Evolutionary conservation across 1,140 invertebrate genomes (phyloP), one percentile per base, ranked within the genome.

Genomic region (Acromyrmex charruanus): DNA sequence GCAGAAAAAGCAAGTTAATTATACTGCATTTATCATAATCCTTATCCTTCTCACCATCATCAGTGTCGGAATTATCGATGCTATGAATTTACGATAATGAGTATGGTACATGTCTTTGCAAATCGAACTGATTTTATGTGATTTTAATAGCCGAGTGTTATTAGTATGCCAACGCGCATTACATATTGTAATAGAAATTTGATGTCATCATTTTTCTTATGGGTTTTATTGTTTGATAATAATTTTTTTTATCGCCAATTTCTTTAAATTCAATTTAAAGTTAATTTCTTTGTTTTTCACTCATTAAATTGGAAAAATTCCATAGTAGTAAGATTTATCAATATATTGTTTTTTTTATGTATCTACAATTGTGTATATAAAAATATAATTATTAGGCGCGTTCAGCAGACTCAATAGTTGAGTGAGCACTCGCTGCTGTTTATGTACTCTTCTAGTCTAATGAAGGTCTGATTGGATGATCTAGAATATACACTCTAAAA

Each of bases 71-170:
- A 79, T 58, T 39, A 58, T 69, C 58, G 66, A 72, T 58, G 16
- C 55, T 58, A 28, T 25, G 39, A 81, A 71, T 81, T 59, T 58
- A 71, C 21, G 51, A 3, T n/a, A 75, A 77, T 12, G 59, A 49
- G 12, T 28, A 58, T 28, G 53, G 10, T 28, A 55, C 35, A 31
- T 55, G 51, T 71, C 21, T 39, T n/a, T n/a, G n/a, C 49, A 25
- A 10, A 53, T 53, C 35, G 21, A 7, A 53, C 7, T 31, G 21
- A 71, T 25, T 58, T 71, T 25, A 58, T 12, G 16, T 9, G 51
- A 81, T 81, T 44, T 71, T 71, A 44, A 81, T 81, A 69, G 21
- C 5, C 28, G 14, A 3, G 35, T 28, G 21, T n/a, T 55, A 25
- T 39, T 81, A 25, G 16, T 53, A 53, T 66, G 75, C 58, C 10